phyloP scores from a whole-genome alignment of 2,113 vertebrate species.

The Ceyx margarethae region DNA sequence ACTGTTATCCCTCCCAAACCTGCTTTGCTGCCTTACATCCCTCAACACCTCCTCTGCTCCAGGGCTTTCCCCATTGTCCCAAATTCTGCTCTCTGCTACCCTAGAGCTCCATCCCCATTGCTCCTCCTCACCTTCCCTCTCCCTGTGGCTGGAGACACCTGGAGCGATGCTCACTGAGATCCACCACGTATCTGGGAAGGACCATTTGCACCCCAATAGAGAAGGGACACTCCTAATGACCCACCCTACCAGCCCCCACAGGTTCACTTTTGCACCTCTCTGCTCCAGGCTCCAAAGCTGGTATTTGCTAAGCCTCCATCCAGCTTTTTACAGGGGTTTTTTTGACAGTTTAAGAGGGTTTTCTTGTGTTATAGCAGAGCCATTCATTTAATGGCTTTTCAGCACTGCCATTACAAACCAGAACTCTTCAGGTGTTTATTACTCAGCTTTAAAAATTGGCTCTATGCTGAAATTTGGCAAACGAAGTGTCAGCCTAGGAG shows the following conservation, averaged over 20 bases:
- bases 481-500: constrained; percentile 46
- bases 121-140: neutral
- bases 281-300: neutral
- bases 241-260: neutral
- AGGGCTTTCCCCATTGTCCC: neutral
- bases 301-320: neutral
- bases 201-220: neutral
- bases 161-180: neutral
- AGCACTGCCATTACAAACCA: constrained; percentile 67
- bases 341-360: constrained; percentile 11
- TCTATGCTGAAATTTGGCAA: constrained; percentile 63
- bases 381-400: constrained; percentile 62
- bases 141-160: neutral
- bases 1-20: neutral
- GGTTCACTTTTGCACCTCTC: neutral
- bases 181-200: neutral
- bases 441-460: constrained; percentile 68
- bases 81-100: neutral
- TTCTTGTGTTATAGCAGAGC: neutral
- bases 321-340: neutral
- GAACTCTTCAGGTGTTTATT: constrained; percentile 68
- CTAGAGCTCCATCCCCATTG: neutral
- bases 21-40: neutral
- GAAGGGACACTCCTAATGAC: neutral
- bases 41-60: neutral